These are phyloP conservation scores for Procambarus clarkii DNA, from an alignment of 1,140 invertebrate genomes.

Conservation along the genomic window DNA sequence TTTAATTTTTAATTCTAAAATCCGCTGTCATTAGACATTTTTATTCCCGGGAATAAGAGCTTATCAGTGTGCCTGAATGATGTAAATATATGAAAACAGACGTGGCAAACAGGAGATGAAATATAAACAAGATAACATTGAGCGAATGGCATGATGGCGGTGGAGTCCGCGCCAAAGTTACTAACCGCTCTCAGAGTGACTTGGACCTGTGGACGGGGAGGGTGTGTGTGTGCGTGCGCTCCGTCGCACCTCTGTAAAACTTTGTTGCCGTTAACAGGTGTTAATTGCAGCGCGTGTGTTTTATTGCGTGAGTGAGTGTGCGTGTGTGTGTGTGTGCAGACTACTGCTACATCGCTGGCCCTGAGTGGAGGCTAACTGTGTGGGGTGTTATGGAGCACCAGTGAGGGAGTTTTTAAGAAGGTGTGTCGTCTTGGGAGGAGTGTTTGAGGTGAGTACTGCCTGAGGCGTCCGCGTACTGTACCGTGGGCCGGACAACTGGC, in stretches of 20 bases:
- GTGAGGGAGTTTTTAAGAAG: slow-evolving; percentile 14
- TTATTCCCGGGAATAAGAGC: background rate
- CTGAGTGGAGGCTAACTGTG: too few relatives aligned
- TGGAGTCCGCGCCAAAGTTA: background rate
- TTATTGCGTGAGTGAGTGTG: background rate
- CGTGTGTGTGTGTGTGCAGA: background rate
- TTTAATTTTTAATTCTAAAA: too few relatives aligned
- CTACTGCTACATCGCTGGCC: too few relatives aligned
- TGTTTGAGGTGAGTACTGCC: background rate
- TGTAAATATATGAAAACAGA: background rate
- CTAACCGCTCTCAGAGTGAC: slow-evolving; percentile 15
- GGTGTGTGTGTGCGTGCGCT: background rate
- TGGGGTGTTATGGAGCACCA: background rate
- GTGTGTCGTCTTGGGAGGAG: background rate
- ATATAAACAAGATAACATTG: background rate
- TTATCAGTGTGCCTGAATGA: too few relatives aligned
- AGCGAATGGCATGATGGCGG: background rate
- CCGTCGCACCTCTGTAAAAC: background rate
- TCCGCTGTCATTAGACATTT: background rate
- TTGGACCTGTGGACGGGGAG: slow-evolving; percentile 16
- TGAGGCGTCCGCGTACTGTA: background rate
- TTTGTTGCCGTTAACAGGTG: background rate
- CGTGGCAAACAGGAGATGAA: too few relatives aligned
- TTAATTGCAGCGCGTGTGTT: background rate
- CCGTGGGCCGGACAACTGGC: background rate